Conservation (phyloP, 2,888 invertebrate species). For the Diloba caeruleocephala region DNA sequence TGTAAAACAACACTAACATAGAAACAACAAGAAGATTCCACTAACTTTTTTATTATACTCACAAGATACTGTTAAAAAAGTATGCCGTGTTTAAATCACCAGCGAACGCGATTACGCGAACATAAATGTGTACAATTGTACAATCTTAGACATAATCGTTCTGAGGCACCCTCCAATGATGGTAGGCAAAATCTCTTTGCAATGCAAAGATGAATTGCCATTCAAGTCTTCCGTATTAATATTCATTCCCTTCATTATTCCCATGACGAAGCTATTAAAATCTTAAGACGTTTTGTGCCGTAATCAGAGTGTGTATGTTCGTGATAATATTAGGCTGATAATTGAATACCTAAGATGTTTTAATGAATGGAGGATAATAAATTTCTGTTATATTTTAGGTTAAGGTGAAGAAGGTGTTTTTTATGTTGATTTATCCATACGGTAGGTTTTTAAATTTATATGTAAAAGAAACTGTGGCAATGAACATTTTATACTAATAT, state of each 20-base stretch:
- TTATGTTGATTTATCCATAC: too few relatives aligned
- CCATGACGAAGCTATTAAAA: conserved; percentile 77
- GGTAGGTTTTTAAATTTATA: too few relatives aligned
- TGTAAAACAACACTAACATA: too few relatives aligned
- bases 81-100: too few relatives aligned
- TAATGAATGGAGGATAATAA: conserved; percentile 16
- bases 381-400: neutral
- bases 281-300: conserved; percentile 67
- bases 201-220: conserved; percentile 76
- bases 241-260: conserved; percentile 80
- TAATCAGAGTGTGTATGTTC: conserved; percentile 68
- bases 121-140: too few relatives aligned
- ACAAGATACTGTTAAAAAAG: too few relatives aligned
- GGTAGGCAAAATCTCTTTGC: conserved; percentile 72
- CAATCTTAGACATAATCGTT: conserved; percentile 6
- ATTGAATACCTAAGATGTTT: conserved; percentile 40
- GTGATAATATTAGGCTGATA: conserved; percentile 70
- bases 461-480: too few relatives aligned
- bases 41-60: too few relatives aligned
- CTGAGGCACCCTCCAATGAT: conserved; percentile 14
- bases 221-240: conserved; percentile 78
- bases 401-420: neutral
- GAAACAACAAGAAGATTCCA: too few relatives aligned
- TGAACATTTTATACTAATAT: too few relatives aligned
- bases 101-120: too few relatives aligned